Evolutionary conservation across 1,140 invertebrate species (phyloP).

Genomic region (Cyclargus thomasi): DNA sequence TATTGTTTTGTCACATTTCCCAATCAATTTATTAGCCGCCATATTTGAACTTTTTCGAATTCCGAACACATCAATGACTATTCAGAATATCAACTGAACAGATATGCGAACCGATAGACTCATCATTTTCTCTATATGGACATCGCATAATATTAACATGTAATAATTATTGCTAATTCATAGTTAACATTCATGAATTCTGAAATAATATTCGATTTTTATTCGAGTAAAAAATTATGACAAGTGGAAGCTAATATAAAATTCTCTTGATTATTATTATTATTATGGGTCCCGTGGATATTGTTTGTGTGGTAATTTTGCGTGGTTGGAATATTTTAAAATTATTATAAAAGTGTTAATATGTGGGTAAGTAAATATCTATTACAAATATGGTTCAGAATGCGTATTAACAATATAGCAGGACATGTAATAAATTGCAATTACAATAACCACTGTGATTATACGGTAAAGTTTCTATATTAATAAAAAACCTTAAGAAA

Average conservation of each 20-base stretch:
- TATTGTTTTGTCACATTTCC: too few relatives aligned
- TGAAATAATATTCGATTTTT: background rate
- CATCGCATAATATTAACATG: background rate
- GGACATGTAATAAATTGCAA: too few relatives aligned
- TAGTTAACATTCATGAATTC: background rate
- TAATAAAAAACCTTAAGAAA: too few relatives aligned
- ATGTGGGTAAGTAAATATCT: background rate
- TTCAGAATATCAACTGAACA: background rate
- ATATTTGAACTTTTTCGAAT: constrained; percentile 1
- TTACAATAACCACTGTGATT: too few relatives aligned
- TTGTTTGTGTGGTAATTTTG: background rate
- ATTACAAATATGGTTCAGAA: too few relatives aligned
- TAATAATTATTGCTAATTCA: background rate
- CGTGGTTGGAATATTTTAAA: background rate
- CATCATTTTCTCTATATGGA: background rate
- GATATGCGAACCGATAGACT: background rate
- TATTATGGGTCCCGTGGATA: background rate
- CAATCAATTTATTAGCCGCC: too few relatives aligned
- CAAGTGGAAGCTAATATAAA: background rate
- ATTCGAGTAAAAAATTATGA: background rate
- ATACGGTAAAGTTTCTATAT: too few relatives aligned
- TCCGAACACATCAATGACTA: background rate
- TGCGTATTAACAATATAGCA: too few relatives aligned
- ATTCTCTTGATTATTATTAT: background rate
- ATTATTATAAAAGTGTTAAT: background rate